Evolutionary conservation across 2,113 vertebrate genomes (phyloP), one percentile per base, ranked within the genome.

Genomic region (Camelus bactrianus): DNA sequence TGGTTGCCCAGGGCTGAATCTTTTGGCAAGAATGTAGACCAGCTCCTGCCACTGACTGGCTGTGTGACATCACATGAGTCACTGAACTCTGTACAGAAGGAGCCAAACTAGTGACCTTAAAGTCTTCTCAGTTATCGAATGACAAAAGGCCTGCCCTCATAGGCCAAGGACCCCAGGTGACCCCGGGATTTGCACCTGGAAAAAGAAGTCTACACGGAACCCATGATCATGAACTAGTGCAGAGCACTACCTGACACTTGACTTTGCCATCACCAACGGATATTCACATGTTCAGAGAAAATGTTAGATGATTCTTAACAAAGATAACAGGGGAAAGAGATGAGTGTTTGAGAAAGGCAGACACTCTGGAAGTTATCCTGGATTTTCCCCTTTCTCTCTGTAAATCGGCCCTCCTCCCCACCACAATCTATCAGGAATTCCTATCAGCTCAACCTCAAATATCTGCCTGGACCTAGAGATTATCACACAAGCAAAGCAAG

Each of bases 191-290:
- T 4, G 11, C 9, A 28, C 65, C 56, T 35, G 28, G 6, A 35
- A 28, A 24, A 81, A 81, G 67, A 73, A 6, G 56, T 14, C 58
- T 6, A 9, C 48, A 6, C 28, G 8, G 28, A 52, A 67, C 26
- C 22, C 11, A 0, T 28, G 35, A 67, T 32, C 8, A 0, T 7
- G 11, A 20, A 15, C 38, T 14, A 32, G 9, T 0, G 2, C 46
- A 22, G 14, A 52, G 17, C 58, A 13, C 8, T 6, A 9, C 12
- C 30, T 30, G 26, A 48, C 2, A 0, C 1, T 8, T 48, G 32
- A 32, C 16, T 46, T 42, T 22, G 11, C 35, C 26, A 3, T 56
- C 76, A 48, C 26, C 12, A 15, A 42, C 56, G 52, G 28, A 30
- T 8, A 48, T 3, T 7, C 26, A 30, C 6, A 42, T 1, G 10